phyloP scores from a whole-genome alignment of 2,113 vertebrate species.

The Dasypus novemcinctus region DNA sequence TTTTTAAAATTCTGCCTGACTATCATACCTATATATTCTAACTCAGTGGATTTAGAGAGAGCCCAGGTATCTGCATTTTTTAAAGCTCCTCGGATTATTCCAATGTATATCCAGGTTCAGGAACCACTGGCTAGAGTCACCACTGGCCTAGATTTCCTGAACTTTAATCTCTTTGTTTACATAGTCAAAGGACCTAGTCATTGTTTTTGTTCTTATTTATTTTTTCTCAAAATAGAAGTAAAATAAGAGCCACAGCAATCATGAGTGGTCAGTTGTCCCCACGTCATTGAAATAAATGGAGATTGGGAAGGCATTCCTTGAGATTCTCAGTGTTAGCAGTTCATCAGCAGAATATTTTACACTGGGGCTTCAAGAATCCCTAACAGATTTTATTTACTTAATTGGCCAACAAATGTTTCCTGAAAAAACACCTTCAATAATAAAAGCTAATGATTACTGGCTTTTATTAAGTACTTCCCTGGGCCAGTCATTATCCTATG shows the following conservation, averaged over 20 bases:
- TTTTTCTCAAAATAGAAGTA: not conserved
- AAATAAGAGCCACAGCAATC: not conserved
- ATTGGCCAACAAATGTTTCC: not conserved
- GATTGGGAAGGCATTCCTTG: not conserved
- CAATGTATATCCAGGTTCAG: not conserved
- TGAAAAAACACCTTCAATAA: not conserved
- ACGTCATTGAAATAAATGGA: not conserved
- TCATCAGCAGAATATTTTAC: not conserved
- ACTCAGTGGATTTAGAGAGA: not conserved
- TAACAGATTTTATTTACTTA: not conserved
- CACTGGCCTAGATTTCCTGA: not conserved
- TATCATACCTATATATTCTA: not conserved
- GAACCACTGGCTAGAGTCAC: not conserved
- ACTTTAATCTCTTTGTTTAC: not conserved
- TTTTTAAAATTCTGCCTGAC: not conserved
- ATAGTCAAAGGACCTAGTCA: not conserved
- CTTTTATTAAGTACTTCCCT: not conserved
- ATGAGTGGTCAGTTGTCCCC: not conserved
- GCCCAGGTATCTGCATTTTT: not conserved
- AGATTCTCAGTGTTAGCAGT: not conserved
- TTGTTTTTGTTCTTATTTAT: not conserved
- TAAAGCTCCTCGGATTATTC: not conserved
- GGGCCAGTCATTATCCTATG: fast-evolving
- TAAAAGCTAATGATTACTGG: not conserved
- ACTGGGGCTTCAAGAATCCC: not conserved